Evolutionary conservation across 53 echinoderm and acorn worm species (phyloP), one percentile per base, ranked within the genome.

Genomic region (Mesocentrotus franciscanus): DNA sequence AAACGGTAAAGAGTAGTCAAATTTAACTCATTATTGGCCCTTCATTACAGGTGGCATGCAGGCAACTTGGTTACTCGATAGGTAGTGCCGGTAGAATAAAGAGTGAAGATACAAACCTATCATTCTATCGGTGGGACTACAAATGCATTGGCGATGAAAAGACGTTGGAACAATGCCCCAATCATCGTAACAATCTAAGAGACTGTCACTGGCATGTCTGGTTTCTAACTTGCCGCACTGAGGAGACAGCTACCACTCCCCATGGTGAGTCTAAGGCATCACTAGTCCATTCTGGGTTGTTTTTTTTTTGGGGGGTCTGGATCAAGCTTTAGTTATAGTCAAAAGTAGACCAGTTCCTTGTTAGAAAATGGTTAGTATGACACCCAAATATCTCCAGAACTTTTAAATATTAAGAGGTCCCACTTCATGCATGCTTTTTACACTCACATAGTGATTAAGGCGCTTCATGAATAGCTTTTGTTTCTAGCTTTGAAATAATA

Each of bases 11-110:
- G 6, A 2, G 49, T 49, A 49, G 49, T 49, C 49, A 6, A 49
- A 49, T 4, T 49, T 5, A 4, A 49, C 49, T 49, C 49, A 24
- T 68, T 22, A 24, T 68, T 2, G 24, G 0, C 26, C 9, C 8
- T 22, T 22, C 8, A 7, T 58, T 87, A 26, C 91, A 91, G 91
- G 91, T 91, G 61, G 91, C 66, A 39, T 91, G 91, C 36, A 35
- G 64, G 26, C 34, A 10, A 20, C 66, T 91, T 9, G 91, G 91
- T 2, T 91, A 91, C 68, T 11, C 87, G 1, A 27, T 29, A 57
- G 87, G 58, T 24, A 58, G 58, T 58, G 56, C 58, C 4, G n/a
- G 13, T 12, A 57, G 10, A 10, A 3, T 58, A 9, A 87, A 26
- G 1, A 58, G 11, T 29, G 12, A 2, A 10, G 87, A 87, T n/a